phyloP scores from a whole-genome alignment of 2,113 vertebrate species.

The Corythaixoides concolor region DNA sequence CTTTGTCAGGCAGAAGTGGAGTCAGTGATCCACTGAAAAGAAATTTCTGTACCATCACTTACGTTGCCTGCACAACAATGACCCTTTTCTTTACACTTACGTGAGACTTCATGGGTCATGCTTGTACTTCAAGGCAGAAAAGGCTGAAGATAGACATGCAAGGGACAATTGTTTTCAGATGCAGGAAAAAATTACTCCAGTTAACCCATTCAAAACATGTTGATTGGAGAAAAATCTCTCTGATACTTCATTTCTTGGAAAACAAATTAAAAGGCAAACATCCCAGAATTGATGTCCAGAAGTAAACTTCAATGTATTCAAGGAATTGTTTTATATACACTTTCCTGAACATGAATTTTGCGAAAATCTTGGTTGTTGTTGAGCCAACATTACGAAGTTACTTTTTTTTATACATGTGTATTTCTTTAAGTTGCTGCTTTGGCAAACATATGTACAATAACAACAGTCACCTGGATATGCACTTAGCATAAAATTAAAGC shows the following conservation, averaged over 20 bases:
- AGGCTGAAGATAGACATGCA: background rate
- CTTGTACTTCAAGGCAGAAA: background rate
- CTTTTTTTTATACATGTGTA: background rate
- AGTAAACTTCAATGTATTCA: background rate
- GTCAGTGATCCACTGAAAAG: background rate
- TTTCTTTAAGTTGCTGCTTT: background rate
- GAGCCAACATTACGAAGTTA: background rate
- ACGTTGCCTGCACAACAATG: background rate
- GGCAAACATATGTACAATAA: background rate
- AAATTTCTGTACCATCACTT: background rate
- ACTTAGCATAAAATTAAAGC: background rate
- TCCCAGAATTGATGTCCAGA: background rate
- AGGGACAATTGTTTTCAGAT: background rate
- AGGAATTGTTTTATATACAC: background rate
- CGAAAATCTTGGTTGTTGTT: background rate
- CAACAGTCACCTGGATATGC: background rate
- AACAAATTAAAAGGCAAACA: background rate
- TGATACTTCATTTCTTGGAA: background rate
- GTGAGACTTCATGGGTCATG: background rate
- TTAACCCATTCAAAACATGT: background rate
- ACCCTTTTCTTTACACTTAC: background rate
- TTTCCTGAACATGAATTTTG: background rate
- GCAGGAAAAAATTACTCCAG: background rate
- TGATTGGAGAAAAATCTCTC: background rate
- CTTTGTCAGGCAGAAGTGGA: background rate